phyloP scores from a whole-genome alignment of 2,888 invertebrate genomes.

The Matsumyia berberina region DNA sequence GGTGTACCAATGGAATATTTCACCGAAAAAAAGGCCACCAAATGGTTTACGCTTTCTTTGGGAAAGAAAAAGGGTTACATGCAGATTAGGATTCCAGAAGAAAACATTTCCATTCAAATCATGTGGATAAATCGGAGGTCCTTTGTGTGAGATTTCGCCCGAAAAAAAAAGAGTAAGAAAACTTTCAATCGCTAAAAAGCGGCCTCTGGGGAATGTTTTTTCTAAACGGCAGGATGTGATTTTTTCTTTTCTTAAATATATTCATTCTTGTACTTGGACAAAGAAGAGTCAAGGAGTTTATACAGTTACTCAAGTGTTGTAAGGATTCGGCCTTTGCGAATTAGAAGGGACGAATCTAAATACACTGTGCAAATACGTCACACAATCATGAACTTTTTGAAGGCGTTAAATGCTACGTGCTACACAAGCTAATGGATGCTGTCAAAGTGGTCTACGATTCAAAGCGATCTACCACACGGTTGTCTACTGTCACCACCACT shows the following conservation, averaged over 20 bases:
- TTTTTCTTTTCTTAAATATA: slow-evolving; percentile 56
- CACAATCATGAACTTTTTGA: too few species aligned
- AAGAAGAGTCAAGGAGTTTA: background rate
- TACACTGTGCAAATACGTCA: too few species aligned
- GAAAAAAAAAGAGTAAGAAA: background rate
- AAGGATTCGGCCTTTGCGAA: too few species aligned
- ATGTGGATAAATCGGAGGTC: slow-evolving; percentile 66
- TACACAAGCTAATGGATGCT: too few species aligned
- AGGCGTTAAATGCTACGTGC: too few species aligned
- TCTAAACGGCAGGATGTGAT: slow-evolving; percentile 61
- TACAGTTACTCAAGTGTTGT: background rate
- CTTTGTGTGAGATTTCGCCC: slow-evolving; percentile 39
- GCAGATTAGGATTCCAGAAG: slow-evolving; percentile 60
- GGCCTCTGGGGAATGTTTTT: slow-evolving; percentile 54
- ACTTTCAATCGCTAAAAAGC: slow-evolving; percentile 52
- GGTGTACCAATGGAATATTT: slow-evolving; percentile 67
- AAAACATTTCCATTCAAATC: slow-evolving; percentile 71
- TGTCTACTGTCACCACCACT: too few species aligned
- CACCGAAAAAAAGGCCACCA: slow-evolving; percentile 43
- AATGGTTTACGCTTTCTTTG: slow-evolving; percentile 25
- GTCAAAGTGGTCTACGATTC: too few species aligned
- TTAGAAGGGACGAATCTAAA: too few species aligned
- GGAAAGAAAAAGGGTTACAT: slow-evolving; percentile 54
- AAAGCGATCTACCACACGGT: too few species aligned
- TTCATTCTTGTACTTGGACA: slow-evolving; percentile 36